Conservation (phyloP, 2,797 vertebrate species). For the Platyrinchus mystaceus region DNA sequence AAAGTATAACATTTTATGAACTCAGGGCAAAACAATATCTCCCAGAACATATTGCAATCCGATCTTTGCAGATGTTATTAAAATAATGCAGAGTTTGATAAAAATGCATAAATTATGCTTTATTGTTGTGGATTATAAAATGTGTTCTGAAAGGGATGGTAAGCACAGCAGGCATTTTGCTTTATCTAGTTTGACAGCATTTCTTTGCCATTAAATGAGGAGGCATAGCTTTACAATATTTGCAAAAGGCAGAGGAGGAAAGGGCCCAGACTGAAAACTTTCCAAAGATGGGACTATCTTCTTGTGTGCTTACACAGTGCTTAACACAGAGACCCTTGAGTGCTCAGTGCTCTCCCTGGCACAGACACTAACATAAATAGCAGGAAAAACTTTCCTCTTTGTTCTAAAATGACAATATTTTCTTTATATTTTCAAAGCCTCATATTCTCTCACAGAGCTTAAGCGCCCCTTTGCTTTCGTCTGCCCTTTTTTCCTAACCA, state of each 20-base stretch:
- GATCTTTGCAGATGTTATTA: slow-evolving; percentile 48
- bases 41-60: slow-evolving; percentile 43
- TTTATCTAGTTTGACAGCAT: slow-evolving; percentile 11
- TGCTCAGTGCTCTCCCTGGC: neutral
- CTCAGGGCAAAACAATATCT: slow-evolving; percentile 58
- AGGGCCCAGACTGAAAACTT: neutral
- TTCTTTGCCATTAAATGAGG: slow-evolving; percentile 26
- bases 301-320: neutral
- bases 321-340: neutral
- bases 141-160: slow-evolving; percentile 39
- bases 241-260: neutral
- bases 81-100: slow-evolving; percentile 60
- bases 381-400: neutral
- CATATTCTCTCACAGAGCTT: neutral
- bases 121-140: slow-evolving; percentile 56
- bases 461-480: neutral
- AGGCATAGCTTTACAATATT: neutral
- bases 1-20: slow-evolving; percentile 48
- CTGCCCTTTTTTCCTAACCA: neutral
- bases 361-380: neutral
- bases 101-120: slow-evolving; percentile 67
- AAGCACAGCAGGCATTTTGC: slow-evolving; percentile 46
- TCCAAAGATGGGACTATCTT: neutral
- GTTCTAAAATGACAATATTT: neutral
- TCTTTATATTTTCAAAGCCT: neutral